Base-by-base conservation (phyloP, 2,888 invertebrate genomes). In the Ptychoptera contaminata region DNA sequence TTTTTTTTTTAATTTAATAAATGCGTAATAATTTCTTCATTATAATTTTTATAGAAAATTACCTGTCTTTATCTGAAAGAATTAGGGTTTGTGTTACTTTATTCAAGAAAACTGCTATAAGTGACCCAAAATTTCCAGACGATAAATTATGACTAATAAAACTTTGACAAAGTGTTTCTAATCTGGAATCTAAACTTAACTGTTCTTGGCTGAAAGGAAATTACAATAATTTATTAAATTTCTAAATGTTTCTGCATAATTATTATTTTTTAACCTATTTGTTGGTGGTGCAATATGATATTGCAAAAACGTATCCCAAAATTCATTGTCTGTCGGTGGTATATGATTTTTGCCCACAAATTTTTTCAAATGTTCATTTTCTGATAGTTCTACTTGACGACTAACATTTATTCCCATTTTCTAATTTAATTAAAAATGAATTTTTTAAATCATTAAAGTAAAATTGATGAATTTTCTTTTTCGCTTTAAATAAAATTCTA, bases 251-350 rank as follows among this genome's bases (percentile, higher is more conserved):
- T n/a, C n/a, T n/a, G n/a, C n/a, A n/a, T n/a, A 5, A 12, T 58
- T 44, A 62, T 61, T 47, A n/a, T 59, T 57, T 57, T 68, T 75
- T 68, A 68, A 85, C 77, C 76, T 74, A 54, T 78, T 81, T 37
- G 75, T 71, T 1, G 92, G 91, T 47, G 88, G 79, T 34, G 77
- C 75, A 53, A 93, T 81, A 52, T 91, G 87, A 59, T 92, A 98
- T 0, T 93, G 84, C 34, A 98, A 69, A 51, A 98, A 75, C 52
- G 82, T 79, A 60, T 90, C 90, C 97, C 97, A 98, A 63, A 90
- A 94, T 0, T 84, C 82, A 60, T 92, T 87, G 61, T 90, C 88
- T 59, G 88, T 87, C 8, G 80, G 74, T 6, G 82, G 74, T 53
- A 98, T 82, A 34, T 79, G 69, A 51, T 90, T 82, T 34, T 74